Base-by-base conservation (phyloP, 2,888 invertebrate genomes). In the Sylvicola fuscatus region DNA sequence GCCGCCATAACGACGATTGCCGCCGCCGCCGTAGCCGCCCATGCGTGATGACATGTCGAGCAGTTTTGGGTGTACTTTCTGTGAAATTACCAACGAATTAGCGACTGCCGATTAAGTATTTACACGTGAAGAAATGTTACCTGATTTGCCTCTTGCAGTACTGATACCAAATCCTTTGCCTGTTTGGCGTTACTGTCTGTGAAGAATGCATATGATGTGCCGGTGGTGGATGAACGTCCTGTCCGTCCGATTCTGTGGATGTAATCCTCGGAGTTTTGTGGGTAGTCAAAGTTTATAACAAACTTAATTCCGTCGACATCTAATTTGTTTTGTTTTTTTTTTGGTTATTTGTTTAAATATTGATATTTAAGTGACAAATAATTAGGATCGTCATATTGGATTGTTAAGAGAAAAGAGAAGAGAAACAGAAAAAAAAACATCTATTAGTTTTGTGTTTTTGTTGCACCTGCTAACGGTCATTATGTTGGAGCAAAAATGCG, bases 221-320 rank as follows among this genome's bases (percentile, higher is more conserved):
- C 89, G 46, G 79, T 83, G 46, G 78, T 71, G 54, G 81, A 74
- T 31, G 80, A 79, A 36, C 92, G 72, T 36, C 87, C 92, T 30
- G 92, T 92, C 49, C 92, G 75, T 39, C 92, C 92, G 58, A 92
- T 93, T 42, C 92, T 76, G 61, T 92, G 92, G 50, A 92, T 86
- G 58, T 92, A 92, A 61, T 92, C 90, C 59, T 93, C 92, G 37
- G 87, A 86, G 40, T 84, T 87, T 59, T 83, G 83, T 38, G 92
- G 92, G 61, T 89, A 93, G 65, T 92, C 92, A 66, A 80, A 90
- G 66, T 92, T 93, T 56, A 92, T 84, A 45, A 93, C 92, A 65
- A 80, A 89, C 64, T 87, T 89, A 51, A 93, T 87, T 54, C 90
- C 90, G 58, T 89, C 87, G 53, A 92, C 90, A 74, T 92, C 90